Conservation (phyloP, 1,140 invertebrate species). For the Aporrectodea caliginosa region DNA sequence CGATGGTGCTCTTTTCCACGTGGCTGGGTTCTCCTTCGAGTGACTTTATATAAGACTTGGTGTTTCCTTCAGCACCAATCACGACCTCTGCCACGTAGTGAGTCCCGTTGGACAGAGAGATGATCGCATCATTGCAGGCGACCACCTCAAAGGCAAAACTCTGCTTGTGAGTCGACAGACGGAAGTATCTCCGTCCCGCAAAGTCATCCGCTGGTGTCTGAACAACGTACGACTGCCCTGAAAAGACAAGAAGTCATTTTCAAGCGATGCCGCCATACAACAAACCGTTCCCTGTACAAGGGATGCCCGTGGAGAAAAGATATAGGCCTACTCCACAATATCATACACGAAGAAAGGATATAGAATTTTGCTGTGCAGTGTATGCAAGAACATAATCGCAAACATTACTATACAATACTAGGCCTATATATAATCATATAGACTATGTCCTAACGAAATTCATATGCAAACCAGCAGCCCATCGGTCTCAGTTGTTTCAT, state of each 20-base stretch:
- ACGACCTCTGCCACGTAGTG: constrained; percentile 4
- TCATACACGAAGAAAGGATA: neutral
- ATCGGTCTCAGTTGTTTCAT: too few relatives aligned
- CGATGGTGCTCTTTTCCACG: neutral
- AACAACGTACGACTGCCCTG: neutral
- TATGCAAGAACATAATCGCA: neutral
- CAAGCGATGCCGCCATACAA: too few relatives aligned
- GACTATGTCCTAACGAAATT: too few relatives aligned
- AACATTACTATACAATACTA: too few relatives aligned
- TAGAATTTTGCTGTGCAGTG: neutral
- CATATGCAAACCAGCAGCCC: too few relatives aligned
- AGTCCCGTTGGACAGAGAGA: neutral
- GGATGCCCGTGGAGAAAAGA: neutral
- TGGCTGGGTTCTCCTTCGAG: neutral
- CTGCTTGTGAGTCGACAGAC: neutral
- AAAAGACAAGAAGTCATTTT: too few relatives aligned
- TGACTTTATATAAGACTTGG: neutral
- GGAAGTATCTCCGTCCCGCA: neutral
- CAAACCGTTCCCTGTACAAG: neutral
- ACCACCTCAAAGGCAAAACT: neutral
- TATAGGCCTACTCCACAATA: neutral
- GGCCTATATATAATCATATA: too few relatives aligned
- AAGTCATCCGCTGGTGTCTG: neutral
- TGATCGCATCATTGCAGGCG: constrained; percentile 11
- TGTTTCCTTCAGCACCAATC: neutral